Evolutionary conservation across 2,888 invertebrate species (phyloP).

Genomic region (Sicus ferrugineus): DNA sequence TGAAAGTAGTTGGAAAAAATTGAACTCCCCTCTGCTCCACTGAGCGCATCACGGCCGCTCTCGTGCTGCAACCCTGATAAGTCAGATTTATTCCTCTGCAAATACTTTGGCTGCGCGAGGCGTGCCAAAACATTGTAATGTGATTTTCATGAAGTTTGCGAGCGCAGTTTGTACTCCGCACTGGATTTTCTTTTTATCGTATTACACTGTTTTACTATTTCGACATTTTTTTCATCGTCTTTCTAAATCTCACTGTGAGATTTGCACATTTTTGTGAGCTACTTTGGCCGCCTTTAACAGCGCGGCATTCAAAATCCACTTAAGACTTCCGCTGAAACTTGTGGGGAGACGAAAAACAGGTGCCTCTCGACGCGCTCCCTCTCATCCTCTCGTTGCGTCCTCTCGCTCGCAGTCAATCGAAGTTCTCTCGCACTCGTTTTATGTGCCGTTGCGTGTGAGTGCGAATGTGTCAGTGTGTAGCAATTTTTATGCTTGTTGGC

Average conservation of each 20-base stretch:
- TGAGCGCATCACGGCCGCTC: not conserved
- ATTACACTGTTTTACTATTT: not conserved
- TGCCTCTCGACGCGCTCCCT: not conserved
- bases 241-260: not conserved
- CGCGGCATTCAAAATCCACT: constrained; percentile 35
- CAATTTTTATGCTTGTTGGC: constrained; percentile 4
- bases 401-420: constrained; percentile 9
- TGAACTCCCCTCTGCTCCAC: not conserved
- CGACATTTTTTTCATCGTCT: not conserved
- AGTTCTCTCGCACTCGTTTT: constrained; percentile 11
- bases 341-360: not conserved
- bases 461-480: not conserved
- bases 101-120: constrained; percentile 37
- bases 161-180: not conserved
- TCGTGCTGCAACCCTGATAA: not conserved
- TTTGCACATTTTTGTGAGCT: not conserved
- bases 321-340: constrained; percentile 20
- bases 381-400: not conserved
- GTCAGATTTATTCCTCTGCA: constrained; percentile 36
- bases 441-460: not conserved
- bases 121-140: constrained; percentile 41
- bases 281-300: not conserved
- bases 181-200: not conserved
- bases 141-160: constrained; percentile 38
- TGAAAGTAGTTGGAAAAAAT: no score